Conservation (phyloP, 2,888 invertebrate genomes). For the Ferdinandea cuprea region DNA sequence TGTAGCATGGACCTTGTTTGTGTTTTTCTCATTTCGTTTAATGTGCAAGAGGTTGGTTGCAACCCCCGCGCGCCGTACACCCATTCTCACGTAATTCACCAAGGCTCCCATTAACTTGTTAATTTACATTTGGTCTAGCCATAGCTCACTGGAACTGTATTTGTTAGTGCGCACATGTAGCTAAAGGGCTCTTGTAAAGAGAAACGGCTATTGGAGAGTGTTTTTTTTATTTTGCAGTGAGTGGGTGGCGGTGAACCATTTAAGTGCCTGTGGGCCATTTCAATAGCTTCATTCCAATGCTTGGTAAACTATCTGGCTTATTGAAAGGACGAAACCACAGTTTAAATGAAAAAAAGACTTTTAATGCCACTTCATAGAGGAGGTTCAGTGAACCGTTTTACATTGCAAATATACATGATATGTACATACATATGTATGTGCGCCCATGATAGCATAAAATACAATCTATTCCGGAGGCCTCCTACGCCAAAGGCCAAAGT, state of each 20-base stretch:
- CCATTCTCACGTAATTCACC: neutral
- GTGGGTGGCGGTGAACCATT: slow-evolving; percentile 17
- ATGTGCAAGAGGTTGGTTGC: slow-evolving; percentile 12
- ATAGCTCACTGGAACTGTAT: neutral
- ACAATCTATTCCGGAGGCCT: slow-evolving; percentile 31
- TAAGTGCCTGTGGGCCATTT: slow-evolving; percentile 28
- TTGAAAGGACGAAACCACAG: slow-evolving; percentile 34
- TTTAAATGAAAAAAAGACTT: slow-evolving; percentile 52
- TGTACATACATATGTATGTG: too few relatives aligned
- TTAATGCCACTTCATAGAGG: slow-evolving; percentile 18
- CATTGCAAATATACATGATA: slow-evolving; percentile 36
- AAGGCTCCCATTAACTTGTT: slow-evolving; percentile 19
- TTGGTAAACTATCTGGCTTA: slow-evolving; percentile 31
- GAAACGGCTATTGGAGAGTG: slow-evolving; percentile 8
- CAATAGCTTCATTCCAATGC: slow-evolving; percentile 1
- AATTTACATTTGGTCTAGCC: slow-evolving; percentile 47
- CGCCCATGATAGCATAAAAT: slow-evolving; percentile 31
- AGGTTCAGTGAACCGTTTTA: slow-evolving; percentile 55
- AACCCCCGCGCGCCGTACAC: slow-evolving; percentile 3
- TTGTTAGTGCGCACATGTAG: neutral
- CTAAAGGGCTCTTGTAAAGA: slow-evolving; percentile 4
- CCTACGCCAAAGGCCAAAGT: slow-evolving; percentile 22
- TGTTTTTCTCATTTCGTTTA: slow-evolving; percentile 16
- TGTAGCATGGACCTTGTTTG: slow-evolving; percentile 4
- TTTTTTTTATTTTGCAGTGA: slow-evolving; percentile 8